Evolutionary conservation across 1,140 invertebrate species (phyloP).

Genomic region (Drosophila mauritiana): DNA sequence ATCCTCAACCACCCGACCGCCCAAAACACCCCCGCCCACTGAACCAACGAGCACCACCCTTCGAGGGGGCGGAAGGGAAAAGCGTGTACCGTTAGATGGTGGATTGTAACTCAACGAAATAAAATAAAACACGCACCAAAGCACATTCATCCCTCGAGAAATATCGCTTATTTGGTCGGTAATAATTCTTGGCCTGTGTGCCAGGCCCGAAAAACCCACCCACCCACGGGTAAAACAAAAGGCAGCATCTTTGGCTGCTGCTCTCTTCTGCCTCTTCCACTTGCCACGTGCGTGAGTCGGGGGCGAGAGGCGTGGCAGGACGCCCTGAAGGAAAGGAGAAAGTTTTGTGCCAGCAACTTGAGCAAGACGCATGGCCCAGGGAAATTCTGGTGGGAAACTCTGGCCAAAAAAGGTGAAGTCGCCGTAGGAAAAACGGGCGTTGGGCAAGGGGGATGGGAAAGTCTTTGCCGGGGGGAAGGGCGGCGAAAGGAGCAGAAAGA

Average conservation of each 20-base stretch:
- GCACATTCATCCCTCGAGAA: constrained; percentile 85
- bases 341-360: constrained; percentile 73
- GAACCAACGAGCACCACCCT: constrained; percentile 34
- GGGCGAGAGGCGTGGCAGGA: constrained; percentile 40
- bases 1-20: constrained; percentile 2
- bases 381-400: constrained; percentile 29
- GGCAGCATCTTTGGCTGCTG: constrained; percentile 65
- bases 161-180: constrained; percentile 84
- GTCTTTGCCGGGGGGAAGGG: neutral
- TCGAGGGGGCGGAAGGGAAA: constrained; percentile 15
- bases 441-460: constrained; percentile 5
- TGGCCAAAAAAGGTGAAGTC: constrained; percentile 35
- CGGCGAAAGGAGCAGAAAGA: neutral
- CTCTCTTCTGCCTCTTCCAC: constrained; percentile 43
- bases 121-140: constrained; percentile 85
- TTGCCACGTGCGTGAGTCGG: constrained; percentile 70
- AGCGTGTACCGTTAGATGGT: constrained; percentile 72
- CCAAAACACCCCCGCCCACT: constrained; percentile 5
- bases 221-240: constrained; percentile 53
- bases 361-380: constrained; percentile 62
- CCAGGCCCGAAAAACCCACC: constrained; percentile 44
- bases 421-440: constrained; percentile 5
- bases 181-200: constrained; percentile 80
- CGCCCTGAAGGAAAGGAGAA: constrained; percentile 79
- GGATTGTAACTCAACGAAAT: constrained; percentile 84